phyloP scores from a whole-genome alignment of 2,797 vertebrate genomes.

The Setipinna tenuifilis region DNA sequence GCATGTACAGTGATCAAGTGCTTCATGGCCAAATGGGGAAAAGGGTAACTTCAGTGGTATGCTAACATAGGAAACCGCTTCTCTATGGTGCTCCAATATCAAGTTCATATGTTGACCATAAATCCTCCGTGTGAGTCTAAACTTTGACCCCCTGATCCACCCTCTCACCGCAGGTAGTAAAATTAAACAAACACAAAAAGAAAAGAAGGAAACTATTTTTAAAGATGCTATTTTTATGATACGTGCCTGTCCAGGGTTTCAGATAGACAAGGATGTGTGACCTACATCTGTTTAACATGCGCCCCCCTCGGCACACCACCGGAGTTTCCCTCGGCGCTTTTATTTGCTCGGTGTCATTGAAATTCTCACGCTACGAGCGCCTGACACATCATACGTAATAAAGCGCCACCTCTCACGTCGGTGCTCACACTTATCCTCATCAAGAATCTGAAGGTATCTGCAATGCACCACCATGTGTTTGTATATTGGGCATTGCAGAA shows the following conservation, averaged over 20 bases:
- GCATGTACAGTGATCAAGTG: slow-evolving; percentile 8
- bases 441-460: slow-evolving; percentile 65
- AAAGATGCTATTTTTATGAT: slow-evolving; percentile 17
- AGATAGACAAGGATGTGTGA: slow-evolving; percentile 20
- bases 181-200: slow-evolving; percentile 31
- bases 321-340: slow-evolving; percentile 6
- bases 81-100: slow-evolving; percentile 24
- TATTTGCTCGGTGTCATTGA: slow-evolving; percentile 14
- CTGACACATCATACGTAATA: slow-evolving; percentile 18
- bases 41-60: slow-evolving; percentile 24
- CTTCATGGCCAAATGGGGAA: slow-evolving; percentile 27
- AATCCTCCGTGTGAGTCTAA: slow-evolving; percentile 18
- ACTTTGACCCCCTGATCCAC: slow-evolving; percentile 21
- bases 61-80: slow-evolving; percentile 22
- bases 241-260: neutral
- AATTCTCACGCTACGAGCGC: slow-evolving; percentile 12
- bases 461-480: slow-evolving; percentile 71
- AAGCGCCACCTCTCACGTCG: slow-evolving; percentile 39
- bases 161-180: slow-evolving; percentile 22
- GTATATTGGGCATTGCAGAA: slow-evolving; percentile 66
- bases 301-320: neutral
- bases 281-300: slow-evolving; percentile 19
- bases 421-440: slow-evolving; percentile 51
- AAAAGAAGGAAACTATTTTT: slow-evolving; percentile 5
- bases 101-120: slow-evolving; percentile 37